Percentiles rank a stretch among this genome's conserved stretches.
Conservation (phyloP, 2,797 vertebrate genomes). For the Etheostoma perlongum region DNA sequence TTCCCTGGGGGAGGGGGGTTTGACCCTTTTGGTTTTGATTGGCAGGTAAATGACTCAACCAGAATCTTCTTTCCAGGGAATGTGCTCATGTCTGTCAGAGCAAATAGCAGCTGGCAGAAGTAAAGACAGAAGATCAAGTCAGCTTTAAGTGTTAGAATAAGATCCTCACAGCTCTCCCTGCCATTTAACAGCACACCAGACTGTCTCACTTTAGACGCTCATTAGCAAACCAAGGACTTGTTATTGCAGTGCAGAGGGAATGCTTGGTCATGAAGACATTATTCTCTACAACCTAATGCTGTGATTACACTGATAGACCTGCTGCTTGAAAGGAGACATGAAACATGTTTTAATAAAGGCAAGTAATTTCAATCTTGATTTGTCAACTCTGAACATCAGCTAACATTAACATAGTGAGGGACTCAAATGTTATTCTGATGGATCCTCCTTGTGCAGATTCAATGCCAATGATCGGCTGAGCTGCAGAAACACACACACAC, state of each 20-base stretch:
- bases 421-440: conserved; percentile 50
- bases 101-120: conserved; percentile 86
- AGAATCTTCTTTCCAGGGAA: conserved; percentile 85
- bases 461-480: conserved; percentile 56
- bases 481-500: conserved; percentile 51
- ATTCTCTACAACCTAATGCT: conserved; percentile 48
- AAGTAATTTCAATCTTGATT: conserved; percentile 52
- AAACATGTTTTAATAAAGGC: conserved; percentile 49
- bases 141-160: conserved; percentile 85
- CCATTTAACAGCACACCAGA: conserved; percentile 82
- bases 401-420: conserved; percentile 36
- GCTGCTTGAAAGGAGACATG: conserved; percentile 45
- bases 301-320: conserved; percentile 49
- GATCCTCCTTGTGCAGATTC: conserved; percentile 50
- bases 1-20: conserved; percentile 48
- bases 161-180: conserved; percentile 78
- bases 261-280: conserved; percentile 51
- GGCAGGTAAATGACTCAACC: conserved; percentile 79
- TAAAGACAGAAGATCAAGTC: conserved; percentile 83
- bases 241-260: conserved; percentile 61
- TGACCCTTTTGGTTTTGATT: conserved; percentile 81
- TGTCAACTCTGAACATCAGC: conserved; percentile 30
- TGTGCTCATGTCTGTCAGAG: conserved; percentile 87
- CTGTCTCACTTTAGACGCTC: conserved; percentile 70
- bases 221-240: conserved; percentile 72